Base-by-base conservation (phyloP, 2,888 invertebrate species). In the Patella ulyssiponensis region DNA sequence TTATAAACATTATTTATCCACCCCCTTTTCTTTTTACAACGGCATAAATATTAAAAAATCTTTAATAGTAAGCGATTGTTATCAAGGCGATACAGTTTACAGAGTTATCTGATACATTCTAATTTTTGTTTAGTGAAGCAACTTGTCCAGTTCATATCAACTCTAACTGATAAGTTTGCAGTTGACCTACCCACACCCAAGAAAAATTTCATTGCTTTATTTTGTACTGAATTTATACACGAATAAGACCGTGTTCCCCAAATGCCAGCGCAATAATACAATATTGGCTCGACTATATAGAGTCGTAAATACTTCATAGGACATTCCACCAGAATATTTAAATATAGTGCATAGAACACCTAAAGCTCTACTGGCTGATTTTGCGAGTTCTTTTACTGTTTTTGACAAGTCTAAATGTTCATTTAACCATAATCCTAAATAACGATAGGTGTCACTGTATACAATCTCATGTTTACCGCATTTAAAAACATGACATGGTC, bases 291-390 rank as follows among this genome's bases (percentile, higher is more conserved):
- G 2, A 64, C 64, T 20, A 51, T 78, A 78, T 20, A 78, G 15
- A 33, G 74, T 75, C 23, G 44, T 78, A n/a, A 76, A 76, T n/a
- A 76, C 76, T 15, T 76, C n/a, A 64, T 70, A 73, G 2, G 52
- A 71, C 23, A 78, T 69, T 0, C 78, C 73, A 53, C 78, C 76
- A 69, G 53, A 54, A 14, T 17, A 20, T 20, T 75, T 75, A 75
- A 58, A 78, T 20, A 73, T 73, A 1, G 70, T 64, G n/a, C 23
- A 73, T 17, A 76, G 12, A 14, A 64, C 69, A n/a, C 75, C 73
- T n/a, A 78, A 44, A 5, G 72, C 75, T 7, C 78, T 44, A 71
- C 75, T 75, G 9, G 74, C 75, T 14, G 73, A 69, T 74, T 78
- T 69, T 15, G 69, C 33, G 4, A 70, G 69, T 52, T 17, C 64